Evolutionary conservation across 1,140 invertebrate species (phyloP), one percentile per base, ranked within the genome.

Genomic region (Penaeus indicus): DNA sequence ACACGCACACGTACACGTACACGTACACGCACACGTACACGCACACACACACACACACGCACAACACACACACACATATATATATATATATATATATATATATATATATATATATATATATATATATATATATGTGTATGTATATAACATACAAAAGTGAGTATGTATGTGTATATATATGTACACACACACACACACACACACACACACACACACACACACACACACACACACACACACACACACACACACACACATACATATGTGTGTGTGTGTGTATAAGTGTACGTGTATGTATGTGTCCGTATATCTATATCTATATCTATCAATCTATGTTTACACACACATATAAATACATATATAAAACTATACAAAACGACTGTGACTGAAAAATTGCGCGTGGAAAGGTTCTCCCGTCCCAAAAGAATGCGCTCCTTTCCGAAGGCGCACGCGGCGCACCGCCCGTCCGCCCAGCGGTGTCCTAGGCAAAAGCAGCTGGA

Each of bases 71-170:
- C n/a, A 64, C 27, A 69, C 27, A 69, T 69, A 69, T 69, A 69
- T 69, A 69, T 69, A 69, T 69, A 69, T 69, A 69, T 69, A 69
- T 69, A 69, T 69, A 69, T 69, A 69, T 69, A 18, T 69, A 69
- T 69, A 69, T 69, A 69, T 69, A 69, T 69, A 69, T 21, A 69
- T 69, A 69, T 5, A 69, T 69, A 69, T 69, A 0, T 69, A 21
- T 69, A 69, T 69, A 69, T 69, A 69, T 69, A 69, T 69, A 69
- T 69, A 21, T 69, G 11, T 69, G 19, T 69, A 21, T 69, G 4
- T 7, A 7, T 7, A 7, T 69, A 69, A n/a, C 22, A 69, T 18
- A 69, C 27, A 4, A n/a, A 69, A n/a, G 27, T 69, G 27, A n/a
- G 27, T 4, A 69, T 69, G 27, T 69, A 69, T 69, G 3, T 69